Percentiles rank a stretch among this genome's conserved stretches.
These are phyloP conservation scores for Peromyscus leucopus DNA, from an alignment of 2,113 vertebrate genomes.

Conservation along the genomic window DNA sequence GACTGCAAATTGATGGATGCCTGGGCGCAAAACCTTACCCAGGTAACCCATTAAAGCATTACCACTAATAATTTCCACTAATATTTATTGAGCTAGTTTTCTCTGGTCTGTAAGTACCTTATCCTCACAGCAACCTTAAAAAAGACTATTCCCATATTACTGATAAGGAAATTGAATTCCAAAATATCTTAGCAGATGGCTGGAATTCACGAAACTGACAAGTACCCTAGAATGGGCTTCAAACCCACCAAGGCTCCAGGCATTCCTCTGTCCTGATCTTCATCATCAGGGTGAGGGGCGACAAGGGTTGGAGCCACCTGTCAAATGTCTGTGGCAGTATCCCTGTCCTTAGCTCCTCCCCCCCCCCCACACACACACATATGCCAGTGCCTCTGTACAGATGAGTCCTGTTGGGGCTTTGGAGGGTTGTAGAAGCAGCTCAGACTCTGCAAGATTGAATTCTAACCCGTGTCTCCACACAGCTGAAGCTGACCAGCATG, in stretches of 20 bases:
- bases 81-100: slow-evolving; percentile 71
- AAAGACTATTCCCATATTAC: background rate
- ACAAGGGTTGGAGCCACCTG: accelerated
- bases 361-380: accelerated
- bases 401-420: background rate
- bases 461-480: slow-evolving; percentile 74
- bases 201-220: background rate
- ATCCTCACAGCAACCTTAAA: background rate
- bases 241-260: accelerated
- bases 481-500: slow-evolving; percentile 74
- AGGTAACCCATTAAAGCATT: slow-evolving; percentile 66
- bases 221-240: background rate
- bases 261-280: background rate
- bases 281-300: too few relatives aligned
- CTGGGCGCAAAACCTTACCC: slow-evolving; percentile 10
- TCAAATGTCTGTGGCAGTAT: background rate
- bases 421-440: slow-evolving; percentile 12
- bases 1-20: slow-evolving; percentile 58
- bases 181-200: background rate
- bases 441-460: slow-evolving; percentile 80
- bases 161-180: slow-evolving; percentile 10
- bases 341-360: background rate
- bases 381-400: slow-evolving; percentile 72
- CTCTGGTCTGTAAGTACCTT: background rate
- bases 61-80: slow-evolving; percentile 60